phyloP scores from a whole-genome alignment of 2,888 invertebrate species.

The Diadegma fenestrale region DNA sequence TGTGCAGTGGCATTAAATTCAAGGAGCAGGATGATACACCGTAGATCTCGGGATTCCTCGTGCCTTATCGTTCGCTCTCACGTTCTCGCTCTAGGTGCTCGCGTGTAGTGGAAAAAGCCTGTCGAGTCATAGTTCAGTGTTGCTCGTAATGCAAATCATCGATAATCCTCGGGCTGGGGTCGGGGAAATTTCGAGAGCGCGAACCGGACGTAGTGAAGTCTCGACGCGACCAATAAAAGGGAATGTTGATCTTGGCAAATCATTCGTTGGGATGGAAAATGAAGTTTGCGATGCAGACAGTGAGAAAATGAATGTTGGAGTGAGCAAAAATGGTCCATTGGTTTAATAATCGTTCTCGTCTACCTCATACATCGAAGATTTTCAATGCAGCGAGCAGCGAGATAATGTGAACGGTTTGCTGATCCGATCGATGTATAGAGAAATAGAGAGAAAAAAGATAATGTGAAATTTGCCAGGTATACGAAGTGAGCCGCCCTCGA shows the following conservation, averaged over 20 bases:
- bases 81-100: constrained; percentile 13
- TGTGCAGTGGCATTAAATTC: constrained; percentile 5
- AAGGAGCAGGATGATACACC: constrained; percentile 31
- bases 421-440: constrained; percentile 25
- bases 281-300: background rate
- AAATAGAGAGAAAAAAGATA: constrained; percentile 29
- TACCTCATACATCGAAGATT: background rate
- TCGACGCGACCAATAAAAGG: constrained; percentile 24
- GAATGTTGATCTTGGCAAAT: background rate
- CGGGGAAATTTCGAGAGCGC: constrained; percentile 33
- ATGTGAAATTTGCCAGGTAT: constrained; percentile 58
- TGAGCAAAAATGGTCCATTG: background rate
- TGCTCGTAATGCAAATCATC: constrained; percentile 48
- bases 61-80: constrained; percentile 49
- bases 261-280: background rate
- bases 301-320: background rate
- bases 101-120: constrained; percentile 30
- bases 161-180: constrained; percentile 14
- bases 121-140: constrained; percentile 23
- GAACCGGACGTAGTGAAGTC: constrained; percentile 17
- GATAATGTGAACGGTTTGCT: constrained; percentile 2
- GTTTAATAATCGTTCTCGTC: background rate
- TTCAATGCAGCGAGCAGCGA: background rate
- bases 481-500: constrained; percentile 22
- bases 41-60: constrained; percentile 35